phyloP scores from a whole-genome alignment of 2,113 vertebrate genomes.

The Heptranchias perlo region DNA sequence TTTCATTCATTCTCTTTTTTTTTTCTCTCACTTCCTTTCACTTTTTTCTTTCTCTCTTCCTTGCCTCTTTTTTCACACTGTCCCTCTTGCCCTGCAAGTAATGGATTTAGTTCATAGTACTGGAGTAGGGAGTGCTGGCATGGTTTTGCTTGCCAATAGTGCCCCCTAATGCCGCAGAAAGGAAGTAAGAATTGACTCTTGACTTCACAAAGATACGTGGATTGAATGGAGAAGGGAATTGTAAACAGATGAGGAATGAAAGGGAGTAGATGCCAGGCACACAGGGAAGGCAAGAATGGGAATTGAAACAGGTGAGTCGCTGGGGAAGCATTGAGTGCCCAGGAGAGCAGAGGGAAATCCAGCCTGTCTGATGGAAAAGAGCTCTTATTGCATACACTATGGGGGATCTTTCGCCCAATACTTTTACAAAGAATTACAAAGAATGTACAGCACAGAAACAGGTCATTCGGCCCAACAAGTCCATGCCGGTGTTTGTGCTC shows the following conservation, averaged over 20 bases:
- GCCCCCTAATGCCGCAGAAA: not conserved
- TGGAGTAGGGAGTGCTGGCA: not conserved
- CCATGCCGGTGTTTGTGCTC: too few relatives aligned
- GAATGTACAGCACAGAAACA: too few relatives aligned
- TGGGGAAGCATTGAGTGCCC: not conserved
- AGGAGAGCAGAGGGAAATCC: too few relatives aligned
- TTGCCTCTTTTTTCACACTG: not conserved
- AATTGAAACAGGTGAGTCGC: not conserved
- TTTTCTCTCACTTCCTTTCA: not conserved
- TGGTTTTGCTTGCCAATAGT: not conserved
- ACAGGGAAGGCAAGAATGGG: not conserved
- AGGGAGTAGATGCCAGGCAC: not conserved
- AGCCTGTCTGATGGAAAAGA: not conserved
- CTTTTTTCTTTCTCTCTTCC: not conserved
- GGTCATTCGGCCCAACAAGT: too few relatives aligned
- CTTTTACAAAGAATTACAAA: too few relatives aligned
- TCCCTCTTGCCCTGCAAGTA: not conserved
- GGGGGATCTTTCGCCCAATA: not conserved
- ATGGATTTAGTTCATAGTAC: not conserved
- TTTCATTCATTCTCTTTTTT: not conserved
- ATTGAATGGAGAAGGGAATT: not conserved
- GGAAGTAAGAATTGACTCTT: not conserved
- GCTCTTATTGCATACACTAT: not conserved
- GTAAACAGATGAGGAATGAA: not conserved
- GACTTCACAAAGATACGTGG: not conserved